Conservation (phyloP, 2,888 invertebrate species). For the Sturmia bella region DNA sequence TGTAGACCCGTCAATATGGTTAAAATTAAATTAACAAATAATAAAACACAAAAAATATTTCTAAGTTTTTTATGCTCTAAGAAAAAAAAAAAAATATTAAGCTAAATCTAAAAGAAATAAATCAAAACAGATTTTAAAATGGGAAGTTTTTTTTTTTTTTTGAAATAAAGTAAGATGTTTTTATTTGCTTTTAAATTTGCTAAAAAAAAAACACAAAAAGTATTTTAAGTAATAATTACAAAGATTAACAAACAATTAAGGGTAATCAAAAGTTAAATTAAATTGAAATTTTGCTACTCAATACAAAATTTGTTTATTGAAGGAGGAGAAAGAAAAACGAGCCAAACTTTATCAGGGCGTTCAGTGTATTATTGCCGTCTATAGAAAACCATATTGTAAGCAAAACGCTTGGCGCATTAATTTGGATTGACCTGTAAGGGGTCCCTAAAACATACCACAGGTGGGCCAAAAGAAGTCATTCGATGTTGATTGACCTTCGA, state of each 20-base stretch:
- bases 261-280: background rate
- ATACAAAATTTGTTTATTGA: too few relatives aligned
- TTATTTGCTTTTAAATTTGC: slow-evolving; percentile 58
- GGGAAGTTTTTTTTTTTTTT: slow-evolving; percentile 49
- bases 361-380: too few relatives aligned
- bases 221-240: slow-evolving; percentile 31
- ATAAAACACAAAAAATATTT: slow-evolving; percentile 26
- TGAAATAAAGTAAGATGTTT: slow-evolving; percentile 70
- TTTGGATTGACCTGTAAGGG: too few relatives aligned
- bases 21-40: slow-evolving; percentile 37
- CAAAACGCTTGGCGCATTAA: too few relatives aligned
- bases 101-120: slow-evolving; percentile 64
- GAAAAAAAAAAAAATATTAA: slow-evolving; percentile 38
- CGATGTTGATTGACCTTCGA: too few relatives aligned
- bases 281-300: too few relatives aligned
- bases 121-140: slow-evolving; percentile 28
- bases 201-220: slow-evolving; percentile 44
- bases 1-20: slow-evolving; percentile 77
- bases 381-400: too few relatives aligned
- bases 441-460: too few relatives aligned
- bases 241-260: slow-evolving; percentile 69
- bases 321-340: too few relatives aligned
- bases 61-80: slow-evolving; percentile 30
- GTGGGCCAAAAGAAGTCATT: too few relatives aligned
- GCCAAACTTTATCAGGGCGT: too few relatives aligned